Evolutionary conservation across 2,113 vertebrate genomes (phyloP).

Genomic region (Fulmarus glacialis): DNA sequence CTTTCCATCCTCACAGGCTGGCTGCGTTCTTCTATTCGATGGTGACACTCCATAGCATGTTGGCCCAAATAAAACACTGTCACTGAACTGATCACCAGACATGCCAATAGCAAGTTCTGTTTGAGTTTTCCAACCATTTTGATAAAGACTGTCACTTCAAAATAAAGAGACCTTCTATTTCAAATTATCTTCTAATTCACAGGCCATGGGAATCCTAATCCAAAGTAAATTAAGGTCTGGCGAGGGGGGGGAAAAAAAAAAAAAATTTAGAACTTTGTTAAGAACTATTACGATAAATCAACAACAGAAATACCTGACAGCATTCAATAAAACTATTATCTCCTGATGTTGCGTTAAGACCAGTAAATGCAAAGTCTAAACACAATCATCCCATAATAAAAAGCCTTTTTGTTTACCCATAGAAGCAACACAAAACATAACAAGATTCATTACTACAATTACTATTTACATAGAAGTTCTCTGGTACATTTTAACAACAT

Average conservation of each 20-base stretch:
- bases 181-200: slow-evolving; percentile 34
- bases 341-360: background rate
- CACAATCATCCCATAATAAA: background rate
- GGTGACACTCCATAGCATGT: slow-evolving; percentile 97
- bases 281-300: background rate
- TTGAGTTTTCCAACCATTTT: slow-evolving; percentile 95
- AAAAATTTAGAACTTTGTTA: background rate
- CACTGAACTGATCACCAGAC: slow-evolving; percentile 91
- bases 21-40: slow-evolving; percentile 86
- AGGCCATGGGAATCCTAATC: slow-evolving; percentile 61
- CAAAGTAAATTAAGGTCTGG: slow-evolving; percentile 58
- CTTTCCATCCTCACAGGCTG: slow-evolving; percentile 69
- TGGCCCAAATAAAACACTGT: slow-evolving; percentile 95
- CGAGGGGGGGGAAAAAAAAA: background rate
- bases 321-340: background rate
- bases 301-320: background rate
- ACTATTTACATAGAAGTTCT: background rate
- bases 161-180: background rate
- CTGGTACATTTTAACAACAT: background rate
- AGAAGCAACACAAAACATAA: background rate
- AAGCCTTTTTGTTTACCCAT: background rate
- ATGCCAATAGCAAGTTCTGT: slow-evolving; percentile 93
- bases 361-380: background rate
- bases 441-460: background rate
- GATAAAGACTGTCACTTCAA: background rate